Evolutionary conservation across 1,140 invertebrate species (phyloP).

Genomic region (Pachyrhynchus sulphureomaculatus): DNA sequence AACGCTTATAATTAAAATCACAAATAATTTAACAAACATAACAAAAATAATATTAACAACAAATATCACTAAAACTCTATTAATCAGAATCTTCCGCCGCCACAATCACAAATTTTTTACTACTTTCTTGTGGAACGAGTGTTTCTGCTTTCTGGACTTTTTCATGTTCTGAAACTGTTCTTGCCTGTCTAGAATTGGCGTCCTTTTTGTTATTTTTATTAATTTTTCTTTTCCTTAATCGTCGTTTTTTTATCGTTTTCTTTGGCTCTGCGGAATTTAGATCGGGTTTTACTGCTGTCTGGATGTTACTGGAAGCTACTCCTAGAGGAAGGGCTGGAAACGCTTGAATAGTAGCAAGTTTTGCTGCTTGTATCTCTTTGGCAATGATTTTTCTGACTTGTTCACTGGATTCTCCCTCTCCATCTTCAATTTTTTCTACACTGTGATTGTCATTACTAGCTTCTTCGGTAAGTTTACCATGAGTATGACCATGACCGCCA

Average conservation of each 20-base stretch:
- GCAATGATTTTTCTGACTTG: not conserved
- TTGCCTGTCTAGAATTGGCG: not conserved
- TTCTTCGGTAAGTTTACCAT: not conserved
- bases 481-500: not conserved
- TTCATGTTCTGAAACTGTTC: not conserved
- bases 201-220: not conserved
- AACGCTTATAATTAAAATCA: conserved; percentile 4
- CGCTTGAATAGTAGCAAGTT: not conserved
- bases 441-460: too few relatives aligned
- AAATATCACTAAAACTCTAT: not conserved
- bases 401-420: conserved; percentile 1
- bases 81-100: conserved; percentile 9
- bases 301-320: not conserved
- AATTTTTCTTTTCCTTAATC: conserved; percentile 14
- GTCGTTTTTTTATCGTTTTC: not conserved
- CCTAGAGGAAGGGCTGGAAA: not conserved
- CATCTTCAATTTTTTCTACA: not conserved
- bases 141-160: not conserved
- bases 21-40: conserved; percentile 2
- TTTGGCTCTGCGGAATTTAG: not conserved
- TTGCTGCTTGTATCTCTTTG: not conserved
- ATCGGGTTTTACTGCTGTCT: not conserved
- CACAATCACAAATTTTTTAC: conserved; percentile 21
- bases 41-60: not conserved
- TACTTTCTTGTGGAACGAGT: conserved; percentile 19